phyloP scores from a whole-genome alignment of 2,113 vertebrate genomes.

The Petromus typicus region DNA sequence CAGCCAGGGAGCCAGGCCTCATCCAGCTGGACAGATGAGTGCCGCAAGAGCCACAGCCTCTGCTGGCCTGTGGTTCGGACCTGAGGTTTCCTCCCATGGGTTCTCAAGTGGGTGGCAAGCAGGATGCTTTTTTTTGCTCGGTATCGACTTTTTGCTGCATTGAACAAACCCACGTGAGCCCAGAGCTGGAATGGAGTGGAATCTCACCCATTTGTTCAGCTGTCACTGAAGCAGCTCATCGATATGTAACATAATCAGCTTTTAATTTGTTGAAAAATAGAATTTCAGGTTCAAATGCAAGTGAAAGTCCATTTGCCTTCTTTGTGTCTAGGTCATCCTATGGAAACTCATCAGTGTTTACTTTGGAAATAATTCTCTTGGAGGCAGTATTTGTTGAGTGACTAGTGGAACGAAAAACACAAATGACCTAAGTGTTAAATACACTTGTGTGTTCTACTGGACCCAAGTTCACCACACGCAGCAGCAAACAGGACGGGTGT shows the following conservation, averaged over 20 bases:
- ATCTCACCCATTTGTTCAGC: rapidly evolving
- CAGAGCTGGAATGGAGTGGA: background rate
- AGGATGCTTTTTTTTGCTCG: background rate
- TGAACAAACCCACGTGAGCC: too few relatives aligned
- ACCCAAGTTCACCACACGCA: background rate
- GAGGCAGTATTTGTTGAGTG: constrained; percentile 71
- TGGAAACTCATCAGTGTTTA: constrained; percentile 48
- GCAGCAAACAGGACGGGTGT: background rate
- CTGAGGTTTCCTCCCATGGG: background rate
- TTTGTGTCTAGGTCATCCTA: background rate
- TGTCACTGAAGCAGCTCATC: background rate
- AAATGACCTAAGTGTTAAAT: constrained; percentile 70
- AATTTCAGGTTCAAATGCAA: constrained; percentile 7
- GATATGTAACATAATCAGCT: background rate
- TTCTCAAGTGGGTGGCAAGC: background rate
- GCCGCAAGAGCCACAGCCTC: background rate
- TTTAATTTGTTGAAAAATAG: constrained; percentile 6
- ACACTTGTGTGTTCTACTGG: constrained; percentile 66
- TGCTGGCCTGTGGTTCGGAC: background rate
- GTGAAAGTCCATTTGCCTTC: background rate
- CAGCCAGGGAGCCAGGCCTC: background rate
- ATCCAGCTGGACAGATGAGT: background rate
- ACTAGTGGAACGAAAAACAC: constrained; percentile 47
- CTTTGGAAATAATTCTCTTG: constrained; percentile 71
- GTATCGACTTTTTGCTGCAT: background rate